phyloP scores from a whole-genome alignment of 2,113 vertebrate species.

The Dinomys branickii region DNA sequence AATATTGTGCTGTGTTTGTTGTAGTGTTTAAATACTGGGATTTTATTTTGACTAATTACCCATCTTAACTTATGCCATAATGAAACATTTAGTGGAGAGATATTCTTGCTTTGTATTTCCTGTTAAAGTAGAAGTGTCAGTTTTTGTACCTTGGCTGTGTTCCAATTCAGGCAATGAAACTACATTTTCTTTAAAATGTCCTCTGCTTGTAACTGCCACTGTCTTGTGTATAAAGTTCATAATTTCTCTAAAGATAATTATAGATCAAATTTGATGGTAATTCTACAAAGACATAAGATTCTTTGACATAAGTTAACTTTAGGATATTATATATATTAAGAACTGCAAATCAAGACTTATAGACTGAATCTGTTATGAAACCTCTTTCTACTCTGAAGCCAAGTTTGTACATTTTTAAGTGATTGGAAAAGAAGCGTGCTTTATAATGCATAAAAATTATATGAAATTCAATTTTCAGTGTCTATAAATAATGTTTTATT shows the following conservation, averaged over 20 bases:
- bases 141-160: conserved; percentile 53
- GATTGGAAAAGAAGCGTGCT: neutral
- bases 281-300: neutral
- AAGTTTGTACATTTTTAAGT: conserved; percentile 10
- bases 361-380: neutral
- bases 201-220: conserved; percentile 21
- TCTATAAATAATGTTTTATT: conserved; percentile 29
- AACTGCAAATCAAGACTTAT: neutral
- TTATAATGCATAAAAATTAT: neutral
- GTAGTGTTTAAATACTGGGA: conserved; percentile 69
- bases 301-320: neutral
- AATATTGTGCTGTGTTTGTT: conserved; percentile 73
- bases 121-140: conserved; percentile 66
- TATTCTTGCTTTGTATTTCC: conserved; percentile 64
- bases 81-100: conserved; percentile 61
- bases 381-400: neutral
- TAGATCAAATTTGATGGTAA: neutral
- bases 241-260: neutral
- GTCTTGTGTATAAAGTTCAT: neutral
- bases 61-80: conserved; percentile 57
- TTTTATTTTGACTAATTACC: conserved; percentile 77
- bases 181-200: conserved; percentile 43
- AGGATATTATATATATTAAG: neutral
- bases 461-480: neutral
- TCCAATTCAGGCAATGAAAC: conserved; percentile 62